Conservation (phyloP, 2,797 vertebrate species). For the Pseudochromis fuscus region DNA sequence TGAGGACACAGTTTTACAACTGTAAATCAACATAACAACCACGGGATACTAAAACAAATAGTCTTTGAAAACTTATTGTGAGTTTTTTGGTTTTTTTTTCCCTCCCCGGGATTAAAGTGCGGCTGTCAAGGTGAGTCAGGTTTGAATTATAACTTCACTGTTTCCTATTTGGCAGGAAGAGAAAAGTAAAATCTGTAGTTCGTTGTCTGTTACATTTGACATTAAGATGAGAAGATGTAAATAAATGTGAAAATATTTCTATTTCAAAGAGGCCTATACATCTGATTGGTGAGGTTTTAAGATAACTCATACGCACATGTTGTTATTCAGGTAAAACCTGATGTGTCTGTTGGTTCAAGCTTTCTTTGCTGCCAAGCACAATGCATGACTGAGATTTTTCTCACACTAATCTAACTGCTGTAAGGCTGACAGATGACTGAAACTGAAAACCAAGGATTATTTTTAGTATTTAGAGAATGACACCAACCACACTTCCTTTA, state of each 20-base stretch:
- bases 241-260: too few relatives aligned
- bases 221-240: too few relatives aligned
- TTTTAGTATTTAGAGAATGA: neutral
- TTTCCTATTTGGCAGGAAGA: accelerated
- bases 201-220: too few relatives aligned
- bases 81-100: neutral
- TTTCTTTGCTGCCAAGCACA: neutral
- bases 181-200: too few relatives aligned
- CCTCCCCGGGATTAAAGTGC: neutral
- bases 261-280: too few relatives aligned
- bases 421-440: neutral
- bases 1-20: accelerated
- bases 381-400: conserved; percentile 37
- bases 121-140: conserved; percentile 28
- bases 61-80: neutral
- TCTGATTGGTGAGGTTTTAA: neutral
- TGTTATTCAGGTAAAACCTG: conserved; percentile 72
- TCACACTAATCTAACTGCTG: neutral
- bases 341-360: neutral
- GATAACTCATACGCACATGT: neutral
- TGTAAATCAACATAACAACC: neutral
- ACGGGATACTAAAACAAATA: neutral
- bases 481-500: neutral
- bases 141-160: neutral
- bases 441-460: neutral